Conservation (phyloP, 2,888 invertebrate genomes). For the Netelia virgata region DNA sequence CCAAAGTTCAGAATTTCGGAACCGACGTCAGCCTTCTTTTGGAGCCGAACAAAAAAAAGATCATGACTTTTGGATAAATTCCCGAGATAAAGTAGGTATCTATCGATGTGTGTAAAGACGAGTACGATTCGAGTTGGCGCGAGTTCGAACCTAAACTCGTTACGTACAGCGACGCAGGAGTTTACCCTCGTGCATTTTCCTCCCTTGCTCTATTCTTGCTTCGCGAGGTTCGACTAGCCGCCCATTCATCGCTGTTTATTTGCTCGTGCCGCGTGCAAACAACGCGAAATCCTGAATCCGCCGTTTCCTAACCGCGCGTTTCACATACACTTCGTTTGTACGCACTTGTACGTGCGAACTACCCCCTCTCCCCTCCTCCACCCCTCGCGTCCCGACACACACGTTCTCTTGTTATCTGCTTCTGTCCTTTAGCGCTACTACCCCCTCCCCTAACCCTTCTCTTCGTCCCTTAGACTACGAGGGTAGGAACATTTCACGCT, state of each 20-base stretch:
- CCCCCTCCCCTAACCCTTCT: neutral
- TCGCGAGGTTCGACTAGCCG: constrained; percentile 68
- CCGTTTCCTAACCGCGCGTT: constrained; percentile 51
- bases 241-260: constrained; percentile 78
- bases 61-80: too few species aligned
- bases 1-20: neutral
- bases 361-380: neutral
- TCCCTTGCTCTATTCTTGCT: neutral
- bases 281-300: constrained; percentile 66
- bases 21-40: neutral
- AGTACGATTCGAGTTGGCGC: neutral
- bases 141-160: constrained; percentile 55
- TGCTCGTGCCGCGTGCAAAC: constrained; percentile 63
- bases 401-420: constrained; percentile 49
- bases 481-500: constrained; percentile 26
- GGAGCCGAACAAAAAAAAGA: neutral
- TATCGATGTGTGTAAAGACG: neutral
- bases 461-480: neutral
- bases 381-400: neutral
- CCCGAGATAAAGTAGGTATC: too few species aligned
- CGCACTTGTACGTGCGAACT: constrained; percentile 11
- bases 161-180: constrained; percentile 21
- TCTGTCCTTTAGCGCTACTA: constrained; percentile 27
- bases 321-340: constrained; percentile 22
- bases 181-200: constrained; percentile 23